Conservation (phyloP, 23 tunicate genomes). For the Ciona savignyi region DNA sequence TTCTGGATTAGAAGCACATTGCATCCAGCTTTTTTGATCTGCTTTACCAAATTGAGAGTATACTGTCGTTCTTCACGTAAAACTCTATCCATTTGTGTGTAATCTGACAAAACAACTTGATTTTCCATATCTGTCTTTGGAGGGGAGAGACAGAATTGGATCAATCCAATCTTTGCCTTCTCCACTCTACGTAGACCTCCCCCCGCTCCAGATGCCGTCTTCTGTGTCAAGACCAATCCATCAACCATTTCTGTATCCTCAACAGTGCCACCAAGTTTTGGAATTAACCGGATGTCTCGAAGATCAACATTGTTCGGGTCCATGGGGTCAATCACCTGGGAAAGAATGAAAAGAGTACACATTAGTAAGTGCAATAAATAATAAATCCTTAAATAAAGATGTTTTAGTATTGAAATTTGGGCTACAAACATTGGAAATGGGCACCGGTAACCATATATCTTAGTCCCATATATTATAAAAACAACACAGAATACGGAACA, state of each 20-base stretch:
- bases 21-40: conserved; percentile 94
- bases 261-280: conserved; percentile 94
- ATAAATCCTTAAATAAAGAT: no score
- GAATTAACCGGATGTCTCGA: conserved; percentile 75
- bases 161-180: conserved; percentile 91
- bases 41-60: conserved; percentile 92
- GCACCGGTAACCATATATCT: no score
- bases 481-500: no score
- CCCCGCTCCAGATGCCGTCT: conserved; percentile 71
- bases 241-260: conserved; percentile 93
- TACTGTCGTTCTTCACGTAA: conserved; percentile 92
- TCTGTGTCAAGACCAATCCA: conserved; percentile 82
- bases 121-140: conserved; percentile 99
- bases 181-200: conserved; percentile 79
- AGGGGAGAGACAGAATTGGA: conserved; percentile 93
- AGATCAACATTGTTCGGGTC: conserved; percentile 73
- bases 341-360: conserved; percentile 4
- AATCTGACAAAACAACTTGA: conserved; percentile 84
- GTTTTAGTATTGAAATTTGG: no score
- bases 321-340: conserved; percentile 62
- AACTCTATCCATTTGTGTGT: conserved; percentile 99
- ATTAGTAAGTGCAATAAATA: no score
- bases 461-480: no score
- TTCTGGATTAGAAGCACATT: conserved; percentile 93
- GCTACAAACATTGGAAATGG: no score